phyloP scores from a whole-genome alignment of 2,113 vertebrate species.

The Tyto alba region DNA sequence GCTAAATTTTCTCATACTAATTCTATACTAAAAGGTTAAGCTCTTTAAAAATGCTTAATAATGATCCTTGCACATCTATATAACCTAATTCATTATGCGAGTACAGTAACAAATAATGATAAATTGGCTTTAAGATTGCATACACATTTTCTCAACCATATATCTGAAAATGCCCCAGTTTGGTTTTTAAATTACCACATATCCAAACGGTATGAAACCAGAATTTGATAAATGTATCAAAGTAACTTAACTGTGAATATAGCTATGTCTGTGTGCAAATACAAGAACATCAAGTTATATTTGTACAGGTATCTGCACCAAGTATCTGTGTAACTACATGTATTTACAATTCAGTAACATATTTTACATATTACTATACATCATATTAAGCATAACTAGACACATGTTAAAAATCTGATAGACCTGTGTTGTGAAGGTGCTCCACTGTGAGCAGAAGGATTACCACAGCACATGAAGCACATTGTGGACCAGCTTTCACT shows the following conservation, averaged over 20 bases:
- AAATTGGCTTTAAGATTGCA: neutral
- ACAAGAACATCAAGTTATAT: neutral
- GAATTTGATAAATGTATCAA: neutral
- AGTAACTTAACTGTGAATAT: neutral
- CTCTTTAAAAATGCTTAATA: neutral
- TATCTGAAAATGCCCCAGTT: neutral
- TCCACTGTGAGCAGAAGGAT: neutral
- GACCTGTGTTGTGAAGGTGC: neutral
- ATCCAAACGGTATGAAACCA: neutral
- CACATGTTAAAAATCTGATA: neutral
- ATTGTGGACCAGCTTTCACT: neutral
- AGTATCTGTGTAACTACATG: neutral
- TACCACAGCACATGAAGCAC: neutral
- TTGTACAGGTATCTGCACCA: neutral
- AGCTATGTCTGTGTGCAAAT: neutral
- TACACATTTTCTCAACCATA: neutral
- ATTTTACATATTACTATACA: neutral
- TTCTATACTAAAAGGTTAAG: neutral
- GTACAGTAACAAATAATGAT: neutral
- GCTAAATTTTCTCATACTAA: neutral
- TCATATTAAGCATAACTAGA: neutral
- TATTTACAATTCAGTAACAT: neutral
- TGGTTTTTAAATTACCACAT: neutral
- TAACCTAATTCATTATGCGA: neutral
- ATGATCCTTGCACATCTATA: neutral